phyloP scores from a whole-genome alignment of 2,113 vertebrate genomes.

The Engraulis encrasicolus region DNA sequence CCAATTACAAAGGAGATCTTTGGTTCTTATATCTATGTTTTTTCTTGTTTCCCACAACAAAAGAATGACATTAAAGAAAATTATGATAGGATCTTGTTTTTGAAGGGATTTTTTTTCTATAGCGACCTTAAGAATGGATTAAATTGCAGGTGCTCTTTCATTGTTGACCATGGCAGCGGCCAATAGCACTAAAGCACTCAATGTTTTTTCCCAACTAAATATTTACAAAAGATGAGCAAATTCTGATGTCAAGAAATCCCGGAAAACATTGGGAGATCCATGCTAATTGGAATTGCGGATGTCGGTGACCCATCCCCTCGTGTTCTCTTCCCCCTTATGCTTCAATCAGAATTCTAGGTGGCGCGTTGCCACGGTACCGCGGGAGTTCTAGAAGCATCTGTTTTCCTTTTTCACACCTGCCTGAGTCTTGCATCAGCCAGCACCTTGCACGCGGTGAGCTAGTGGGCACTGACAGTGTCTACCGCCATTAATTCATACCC shows the following conservation, averaged over 20 bases:
- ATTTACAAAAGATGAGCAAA: neutral
- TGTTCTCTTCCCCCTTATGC: neutral
- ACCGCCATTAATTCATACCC: neutral
- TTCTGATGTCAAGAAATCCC: neutral
- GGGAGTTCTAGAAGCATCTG: neutral
- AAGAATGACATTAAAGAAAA: neutral
- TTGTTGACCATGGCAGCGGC: neutral
- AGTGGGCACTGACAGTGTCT: neutral
- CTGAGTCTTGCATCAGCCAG: neutral
- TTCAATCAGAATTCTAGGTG: neutral
- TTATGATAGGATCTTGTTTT: neutral
- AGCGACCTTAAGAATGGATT: neutral
- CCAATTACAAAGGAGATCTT: neutral
- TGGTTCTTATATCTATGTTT: too few relatives aligned
- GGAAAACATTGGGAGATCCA: neutral
- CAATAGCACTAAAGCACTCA: neutral
- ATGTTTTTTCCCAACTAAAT: conserved; percentile 1
- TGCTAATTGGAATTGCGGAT: neutral
- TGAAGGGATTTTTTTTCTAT: neutral
- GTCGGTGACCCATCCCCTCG: neutral
- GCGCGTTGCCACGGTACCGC: neutral
- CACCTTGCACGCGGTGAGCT: neutral
- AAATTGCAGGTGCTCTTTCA: neutral
- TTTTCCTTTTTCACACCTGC: conserved; percentile 4
- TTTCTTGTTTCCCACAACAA: too few relatives aligned